Conservation (phyloP, 2,888 invertebrate genomes). For the Galerucella pusilla region DNA sequence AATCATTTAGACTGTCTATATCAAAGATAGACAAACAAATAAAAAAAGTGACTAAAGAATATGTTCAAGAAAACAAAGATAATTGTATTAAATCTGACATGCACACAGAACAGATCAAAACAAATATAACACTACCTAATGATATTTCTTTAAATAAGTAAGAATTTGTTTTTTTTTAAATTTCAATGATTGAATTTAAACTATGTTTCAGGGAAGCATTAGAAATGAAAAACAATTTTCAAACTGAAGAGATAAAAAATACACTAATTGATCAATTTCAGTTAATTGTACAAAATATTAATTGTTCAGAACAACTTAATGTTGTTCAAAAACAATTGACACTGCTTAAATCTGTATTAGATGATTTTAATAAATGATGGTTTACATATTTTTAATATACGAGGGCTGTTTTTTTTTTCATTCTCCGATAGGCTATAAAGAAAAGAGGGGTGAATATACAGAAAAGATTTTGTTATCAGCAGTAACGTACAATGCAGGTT, state of each 20-base stretch:
- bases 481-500: too few relatives aligned
- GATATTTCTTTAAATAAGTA: not conserved
- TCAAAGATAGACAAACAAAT: not conserved
- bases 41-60: not conserved
- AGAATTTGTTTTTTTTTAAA: not conserved
- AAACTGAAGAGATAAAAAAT: not conserved
- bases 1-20: slow-evolving; percentile 5
- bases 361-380: not conserved
- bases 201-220: not conserved
- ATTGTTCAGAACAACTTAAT: not conserved
- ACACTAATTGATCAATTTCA: not conserved
- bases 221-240: not conserved
- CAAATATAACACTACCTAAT: not conserved
- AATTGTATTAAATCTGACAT: not conserved
- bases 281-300: not conserved
- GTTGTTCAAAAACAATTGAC: not conserved
- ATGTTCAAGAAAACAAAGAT: too few relatives aligned
- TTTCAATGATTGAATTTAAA: not conserved
- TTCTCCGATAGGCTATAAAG: too few relatives aligned
- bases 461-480: too few relatives aligned
- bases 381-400: not conserved
- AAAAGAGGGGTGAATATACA: too few relatives aligned
- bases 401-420: too few relatives aligned
- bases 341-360: not conserved
- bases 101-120: not conserved